Evolutionary conservation across 2,113 vertebrate genomes (phyloP).

Genomic region (Melanotaenia duboulayi): DNA sequence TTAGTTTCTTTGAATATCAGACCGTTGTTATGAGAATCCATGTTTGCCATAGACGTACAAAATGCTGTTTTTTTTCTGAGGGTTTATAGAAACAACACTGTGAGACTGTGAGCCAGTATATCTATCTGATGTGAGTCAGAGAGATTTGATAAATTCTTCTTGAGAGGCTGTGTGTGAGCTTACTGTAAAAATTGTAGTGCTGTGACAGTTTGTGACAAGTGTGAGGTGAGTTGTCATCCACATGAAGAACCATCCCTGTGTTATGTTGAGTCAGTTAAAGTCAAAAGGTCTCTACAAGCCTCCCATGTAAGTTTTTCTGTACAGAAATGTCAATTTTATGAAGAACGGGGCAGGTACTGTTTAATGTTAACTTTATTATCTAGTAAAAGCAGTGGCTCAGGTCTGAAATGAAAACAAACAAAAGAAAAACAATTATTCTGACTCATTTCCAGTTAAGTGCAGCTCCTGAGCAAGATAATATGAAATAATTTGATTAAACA

Average conservation of each 20-base stretch:
- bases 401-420: too few relatives aligned
- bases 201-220: slow-evolving; percentile 41
- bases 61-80: slow-evolving; percentile 6
- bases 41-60: not conserved
- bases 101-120: slow-evolving; percentile 11
- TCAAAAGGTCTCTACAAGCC: not conserved
- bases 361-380: too few relatives aligned
- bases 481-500: too few relatives aligned
- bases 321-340: too few relatives aligned
- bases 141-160: slow-evolving; percentile 30
- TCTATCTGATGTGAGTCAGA: slow-evolving; percentile 41
- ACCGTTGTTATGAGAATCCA: not conserved
- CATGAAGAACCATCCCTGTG: not conserved
- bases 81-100: slow-evolving; percentile 17
- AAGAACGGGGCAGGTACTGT: too few relatives aligned
- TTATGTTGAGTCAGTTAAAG: slow-evolving; percentile 12
- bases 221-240: slow-evolving; percentile 41
- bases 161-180: slow-evolving; percentile 31
- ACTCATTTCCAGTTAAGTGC: too few relatives aligned
- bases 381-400: too few relatives aligned
- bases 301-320: not conserved
- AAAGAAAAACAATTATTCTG: too few relatives aligned
- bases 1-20: not conserved
- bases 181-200: slow-evolving; percentile 21
- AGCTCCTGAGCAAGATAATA: too few relatives aligned